Evolutionary conservation across 2,113 vertebrate genomes (phyloP).

Genomic region (Mormyrus iriodes): DNA sequence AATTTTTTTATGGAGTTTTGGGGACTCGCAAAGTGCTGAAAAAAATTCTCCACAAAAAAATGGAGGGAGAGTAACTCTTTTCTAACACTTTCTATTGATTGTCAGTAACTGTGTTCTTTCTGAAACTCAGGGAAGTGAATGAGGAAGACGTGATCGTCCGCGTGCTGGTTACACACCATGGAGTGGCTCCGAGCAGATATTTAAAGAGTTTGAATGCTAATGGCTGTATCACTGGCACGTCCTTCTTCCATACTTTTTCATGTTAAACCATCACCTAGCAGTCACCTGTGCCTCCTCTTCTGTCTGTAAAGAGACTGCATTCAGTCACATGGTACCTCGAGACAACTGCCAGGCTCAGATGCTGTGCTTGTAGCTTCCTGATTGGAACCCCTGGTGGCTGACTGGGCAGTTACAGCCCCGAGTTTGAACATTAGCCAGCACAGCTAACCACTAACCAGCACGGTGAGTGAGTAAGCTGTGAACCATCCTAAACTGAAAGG

Average conservation of each 20-base stretch:
- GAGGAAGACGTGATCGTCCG: background rate
- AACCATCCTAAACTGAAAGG: background rate
- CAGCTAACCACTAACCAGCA: background rate
- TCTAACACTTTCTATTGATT: background rate
- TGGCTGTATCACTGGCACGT: background rate
- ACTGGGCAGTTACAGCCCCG: background rate
- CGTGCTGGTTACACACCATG: background rate
- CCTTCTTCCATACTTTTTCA: background rate
- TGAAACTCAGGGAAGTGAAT: background rate
- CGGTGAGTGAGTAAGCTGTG: background rate
- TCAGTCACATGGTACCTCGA: background rate
- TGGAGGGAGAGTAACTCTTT: background rate
- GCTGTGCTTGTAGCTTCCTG: background rate
- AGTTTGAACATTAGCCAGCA: background rate
- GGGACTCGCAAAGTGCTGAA: background rate
- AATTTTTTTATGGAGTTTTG: background rate
- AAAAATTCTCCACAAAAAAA: background rate
- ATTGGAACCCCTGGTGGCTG: background rate
- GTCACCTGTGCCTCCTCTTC: background rate
- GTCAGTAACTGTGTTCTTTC: background rate
- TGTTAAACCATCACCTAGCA: background rate
- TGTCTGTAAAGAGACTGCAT: background rate
- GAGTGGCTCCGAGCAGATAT: background rate
- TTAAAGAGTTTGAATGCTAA: background rate
- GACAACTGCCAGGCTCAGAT: background rate